Evolutionary conservation across 2,888 invertebrate species (phyloP).

Genomic region (Drosophila pegasa): DNA sequence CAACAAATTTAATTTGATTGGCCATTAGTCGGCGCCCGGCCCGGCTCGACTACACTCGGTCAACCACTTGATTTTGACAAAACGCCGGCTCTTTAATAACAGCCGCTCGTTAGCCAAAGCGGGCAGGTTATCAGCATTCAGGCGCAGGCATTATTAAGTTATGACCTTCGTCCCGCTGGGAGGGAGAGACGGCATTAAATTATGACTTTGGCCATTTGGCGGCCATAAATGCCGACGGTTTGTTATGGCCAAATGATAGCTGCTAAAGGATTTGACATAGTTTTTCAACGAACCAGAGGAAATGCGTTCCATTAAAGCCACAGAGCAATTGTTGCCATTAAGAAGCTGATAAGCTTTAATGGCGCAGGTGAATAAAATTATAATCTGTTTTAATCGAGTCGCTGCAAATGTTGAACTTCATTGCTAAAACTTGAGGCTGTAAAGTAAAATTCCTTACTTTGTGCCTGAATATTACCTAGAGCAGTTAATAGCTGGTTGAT

Average conservation of each 20-base stretch:
- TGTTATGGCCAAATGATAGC: slow-evolving; percentile 50
- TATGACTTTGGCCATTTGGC: slow-evolving; percentile 55
- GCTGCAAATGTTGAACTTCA: background rate
- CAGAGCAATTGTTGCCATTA: slow-evolving; percentile 20
- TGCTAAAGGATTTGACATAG: slow-evolving; percentile 54
- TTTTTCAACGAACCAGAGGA: background rate
- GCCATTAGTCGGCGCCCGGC: slow-evolving; percentile 37
- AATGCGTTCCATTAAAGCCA: slow-evolving; percentile 25
- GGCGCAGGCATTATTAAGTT: slow-evolving; percentile 48
- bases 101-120: slow-evolving; percentile 36
- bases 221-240: slow-evolving; percentile 56
- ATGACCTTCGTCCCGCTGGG: slow-evolving; percentile 39
- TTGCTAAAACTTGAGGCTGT: background rate
- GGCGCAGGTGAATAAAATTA: slow-evolving; percentile 15
- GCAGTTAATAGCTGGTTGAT: background rate
- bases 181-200: slow-evolving; percentile 40
- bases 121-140: slow-evolving; percentile 32
- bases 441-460: background rate
- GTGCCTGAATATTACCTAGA: background rate
- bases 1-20: slow-evolving; percentile 55
- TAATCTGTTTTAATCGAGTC: slow-evolving; percentile 1
- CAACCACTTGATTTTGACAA: slow-evolving; percentile 45
- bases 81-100: slow-evolving; percentile 43
- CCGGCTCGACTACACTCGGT: slow-evolving; percentile 11
- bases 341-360: slow-evolving; percentile 31